phyloP scores from a whole-genome alignment of 2,797 vertebrate genomes.

The Silurus lanzhouensis region DNA sequence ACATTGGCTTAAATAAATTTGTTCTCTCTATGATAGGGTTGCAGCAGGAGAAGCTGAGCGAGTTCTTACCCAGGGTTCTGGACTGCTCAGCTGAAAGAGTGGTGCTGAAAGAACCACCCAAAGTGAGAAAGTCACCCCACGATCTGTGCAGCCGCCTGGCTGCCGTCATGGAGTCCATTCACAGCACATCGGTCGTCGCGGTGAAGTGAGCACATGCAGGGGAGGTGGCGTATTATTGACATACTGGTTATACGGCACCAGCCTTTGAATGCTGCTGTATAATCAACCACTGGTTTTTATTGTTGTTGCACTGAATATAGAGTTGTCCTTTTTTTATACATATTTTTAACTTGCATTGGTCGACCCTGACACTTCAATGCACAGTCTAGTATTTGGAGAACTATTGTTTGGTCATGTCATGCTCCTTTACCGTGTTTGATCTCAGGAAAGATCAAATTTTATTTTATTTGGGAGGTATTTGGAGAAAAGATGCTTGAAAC shows the following conservation, averaged over 20 bases:
- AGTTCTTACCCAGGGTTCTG: conserved; percentile 90
- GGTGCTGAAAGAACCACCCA: conserved; percentile 90
- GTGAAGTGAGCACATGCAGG: conserved; percentile 76
- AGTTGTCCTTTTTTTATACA: conserved; percentile 63
- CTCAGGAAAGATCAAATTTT: conserved; percentile 56
- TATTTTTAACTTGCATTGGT: conserved; percentile 56
- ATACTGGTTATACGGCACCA: conserved; percentile 9
- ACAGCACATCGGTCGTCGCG: conserved; percentile 77
- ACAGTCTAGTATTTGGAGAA: conserved; percentile 37
- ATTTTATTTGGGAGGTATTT: conserved; percentile 40
- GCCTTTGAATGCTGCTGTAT: conserved; percentile 1
- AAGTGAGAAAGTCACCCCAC: conserved; percentile 87
- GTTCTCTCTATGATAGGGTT: conserved; percentile 72
- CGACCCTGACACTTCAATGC: conserved; percentile 24
- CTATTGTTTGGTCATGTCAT: conserved; percentile 30
- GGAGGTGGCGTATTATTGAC: background rate
- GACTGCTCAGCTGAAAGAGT: conserved; percentile 85
- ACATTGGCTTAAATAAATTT: background rate
- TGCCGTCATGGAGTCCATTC: conserved; percentile 94
- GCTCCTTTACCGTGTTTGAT: conserved; percentile 43
- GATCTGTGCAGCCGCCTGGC: conserved; percentile 93
- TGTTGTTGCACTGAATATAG: conserved; percentile 45
- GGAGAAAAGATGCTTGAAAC: background rate
- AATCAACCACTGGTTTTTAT: conserved; percentile 39
- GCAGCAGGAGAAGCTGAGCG: conserved; percentile 85